These are phyloP conservation scores for Galaxea fascicularis DNA, from an alignment of 92 coral and sea anemone genomes.

Conservation along the genomic window DNA sequence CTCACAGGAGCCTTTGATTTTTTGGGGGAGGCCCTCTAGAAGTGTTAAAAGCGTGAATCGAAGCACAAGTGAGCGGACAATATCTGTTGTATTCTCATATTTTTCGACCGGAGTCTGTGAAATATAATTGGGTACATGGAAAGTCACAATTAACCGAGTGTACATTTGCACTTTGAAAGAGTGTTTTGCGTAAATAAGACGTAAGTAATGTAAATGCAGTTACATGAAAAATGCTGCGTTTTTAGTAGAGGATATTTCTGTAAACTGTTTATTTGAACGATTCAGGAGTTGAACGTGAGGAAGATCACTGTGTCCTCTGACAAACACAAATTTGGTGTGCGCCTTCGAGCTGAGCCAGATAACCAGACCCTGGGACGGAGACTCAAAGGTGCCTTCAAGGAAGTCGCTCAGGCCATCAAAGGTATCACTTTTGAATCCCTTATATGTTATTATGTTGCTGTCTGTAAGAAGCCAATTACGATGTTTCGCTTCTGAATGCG, in stretches of 20 bases:
- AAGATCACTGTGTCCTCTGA: slow-evolving; percentile 95
- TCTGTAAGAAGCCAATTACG: too few species aligned
- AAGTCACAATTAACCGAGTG: neutral
- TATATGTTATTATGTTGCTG: too few species aligned
- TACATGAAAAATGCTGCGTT: too few species aligned
- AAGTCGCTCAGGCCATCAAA: slow-evolving; percentile 89
- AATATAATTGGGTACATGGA: neutral
- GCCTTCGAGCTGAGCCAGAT: slow-evolving; percentile 92
- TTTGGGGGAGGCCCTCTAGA: too few species aligned
- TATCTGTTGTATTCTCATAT: too few species aligned
- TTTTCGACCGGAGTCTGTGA: too few species aligned
- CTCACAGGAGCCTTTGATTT: too few species aligned
- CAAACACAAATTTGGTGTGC: slow-evolving; percentile 93
- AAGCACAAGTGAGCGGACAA: too few species aligned
- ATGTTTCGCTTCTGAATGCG: too few species aligned
- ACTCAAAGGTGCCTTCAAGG: slow-evolving; percentile 89
- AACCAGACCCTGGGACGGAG: slow-evolving; percentile 89
- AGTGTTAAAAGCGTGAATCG: too few species aligned
- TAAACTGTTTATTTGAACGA: neutral
- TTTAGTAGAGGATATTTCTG: neutral
- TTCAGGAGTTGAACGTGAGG: slow-evolving; percentile 92
- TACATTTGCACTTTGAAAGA: neutral
- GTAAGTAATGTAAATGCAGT: too few species aligned
- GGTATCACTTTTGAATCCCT: slow-evolving; percentile 42
- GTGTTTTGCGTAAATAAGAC: too few species aligned